Evolutionary conservation across 2,888 invertebrate species (phyloP).

Genomic region (Crematogaster levior): DNA sequence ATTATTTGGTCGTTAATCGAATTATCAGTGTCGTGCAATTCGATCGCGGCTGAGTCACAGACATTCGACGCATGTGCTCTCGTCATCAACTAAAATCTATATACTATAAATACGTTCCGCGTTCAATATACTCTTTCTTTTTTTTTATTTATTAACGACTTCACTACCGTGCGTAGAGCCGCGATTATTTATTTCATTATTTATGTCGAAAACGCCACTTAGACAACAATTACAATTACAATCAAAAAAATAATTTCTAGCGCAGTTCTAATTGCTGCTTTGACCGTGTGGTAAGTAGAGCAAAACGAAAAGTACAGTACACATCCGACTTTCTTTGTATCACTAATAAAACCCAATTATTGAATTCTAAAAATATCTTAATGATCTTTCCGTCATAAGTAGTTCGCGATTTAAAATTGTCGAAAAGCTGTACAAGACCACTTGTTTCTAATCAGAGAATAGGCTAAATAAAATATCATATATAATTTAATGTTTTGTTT

Average conservation of each 20-base stretch:
- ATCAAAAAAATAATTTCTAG: slow-evolving; percentile 3
- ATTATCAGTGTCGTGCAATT: slow-evolving; percentile 21
- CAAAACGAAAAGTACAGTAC: slow-evolving; percentile 30
- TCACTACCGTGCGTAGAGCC: background rate
- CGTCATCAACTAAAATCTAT: slow-evolving; percentile 83
- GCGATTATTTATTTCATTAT: slow-evolving; percentile 44
- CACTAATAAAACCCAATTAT: slow-evolving; percentile 10
- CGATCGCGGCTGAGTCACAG: slow-evolving; percentile 48
- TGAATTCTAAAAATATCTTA: background rate
- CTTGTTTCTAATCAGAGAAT: slow-evolving; percentile 30
- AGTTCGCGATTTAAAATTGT: background rate
- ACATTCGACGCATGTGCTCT: slow-evolving; percentile 76
- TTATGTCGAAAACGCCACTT: slow-evolving; percentile 11
- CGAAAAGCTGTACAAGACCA: slow-evolving; percentile 8
- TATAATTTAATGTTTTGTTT: slow-evolving; percentile 25
- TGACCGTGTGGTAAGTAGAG: slow-evolving; percentile 25
- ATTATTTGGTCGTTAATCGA: slow-evolving; percentile 40
- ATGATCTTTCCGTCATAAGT: background rate
- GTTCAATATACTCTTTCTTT: slow-evolving; percentile 47
- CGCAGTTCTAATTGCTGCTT: slow-evolving; percentile 25
- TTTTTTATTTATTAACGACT: slow-evolving; percentile 56
- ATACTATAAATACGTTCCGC: slow-evolving; percentile 79
- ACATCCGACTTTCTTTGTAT: background rate
- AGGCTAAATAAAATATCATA: slow-evolving; percentile 37
- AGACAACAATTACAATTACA: slow-evolving; percentile 10